Percentiles rank a stretch among this genome's conserved stretches.
These are phyloP conservation scores for Aphis craccivora DNA, from an alignment of 1,140 invertebrate genomes.

Conservation along the genomic window DNA sequence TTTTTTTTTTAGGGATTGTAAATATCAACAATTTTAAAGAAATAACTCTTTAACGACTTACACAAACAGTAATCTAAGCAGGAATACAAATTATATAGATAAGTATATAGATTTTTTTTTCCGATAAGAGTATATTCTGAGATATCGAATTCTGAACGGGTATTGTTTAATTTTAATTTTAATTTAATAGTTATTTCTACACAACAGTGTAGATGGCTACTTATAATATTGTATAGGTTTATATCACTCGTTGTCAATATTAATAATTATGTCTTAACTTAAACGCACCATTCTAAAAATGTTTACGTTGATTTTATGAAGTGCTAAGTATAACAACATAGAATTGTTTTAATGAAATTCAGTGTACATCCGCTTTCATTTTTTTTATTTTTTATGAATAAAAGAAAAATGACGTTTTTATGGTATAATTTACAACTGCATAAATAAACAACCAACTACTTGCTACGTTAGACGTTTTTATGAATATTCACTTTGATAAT, in stretches of 20 bases:
- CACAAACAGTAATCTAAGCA: background rate
- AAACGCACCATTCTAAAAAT: background rate
- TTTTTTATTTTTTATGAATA: background rate
- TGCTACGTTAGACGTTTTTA: background rate
- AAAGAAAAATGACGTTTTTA: background rate
- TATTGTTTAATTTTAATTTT: background rate
- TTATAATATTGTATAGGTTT: background rate
- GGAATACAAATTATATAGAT: too few relatives aligned
- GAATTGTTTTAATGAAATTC: background rate
- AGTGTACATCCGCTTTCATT: background rate
- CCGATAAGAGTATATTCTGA: fast-evolving
- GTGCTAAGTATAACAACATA: background rate
- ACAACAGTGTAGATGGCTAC: background rate
- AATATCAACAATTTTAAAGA: background rate
- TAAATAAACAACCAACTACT: background rate
- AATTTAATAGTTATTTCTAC: background rate
- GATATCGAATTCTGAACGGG: background rate
- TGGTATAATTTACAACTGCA: background rate
- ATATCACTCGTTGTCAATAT: background rate
- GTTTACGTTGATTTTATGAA: background rate
- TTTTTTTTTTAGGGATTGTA: background rate
- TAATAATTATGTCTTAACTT: background rate
- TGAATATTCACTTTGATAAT: background rate
- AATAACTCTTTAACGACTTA: background rate
- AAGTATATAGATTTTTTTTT: background rate